phyloP scores from a whole-genome alignment of 2,888 invertebrate species.

The Drosophila pseudotalamancana region DNA sequence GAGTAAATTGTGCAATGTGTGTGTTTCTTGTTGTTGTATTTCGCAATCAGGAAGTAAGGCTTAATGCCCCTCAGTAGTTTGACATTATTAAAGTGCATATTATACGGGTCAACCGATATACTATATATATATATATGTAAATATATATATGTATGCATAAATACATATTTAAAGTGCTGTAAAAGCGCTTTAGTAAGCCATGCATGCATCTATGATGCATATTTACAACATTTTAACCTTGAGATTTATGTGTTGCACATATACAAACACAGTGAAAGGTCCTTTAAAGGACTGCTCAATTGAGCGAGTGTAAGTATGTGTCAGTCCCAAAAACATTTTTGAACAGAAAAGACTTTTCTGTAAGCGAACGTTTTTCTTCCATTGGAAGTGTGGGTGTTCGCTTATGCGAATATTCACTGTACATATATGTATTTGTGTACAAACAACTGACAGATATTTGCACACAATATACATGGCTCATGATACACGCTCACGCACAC shows the following conservation, averaged over 20 bases:
- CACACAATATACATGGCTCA: constrained; percentile 30
- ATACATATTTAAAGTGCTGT: no score
- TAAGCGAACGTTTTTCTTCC: no score
- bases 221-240: constrained; percentile 71
- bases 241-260: constrained; percentile 60
- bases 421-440: constrained; percentile 5
- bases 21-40: background rate
- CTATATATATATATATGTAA: background rate
- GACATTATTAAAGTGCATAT: constrained; percentile 61
- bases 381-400: no score
- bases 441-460: constrained; percentile 50
- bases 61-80: constrained; percentile 53
- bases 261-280: no score
- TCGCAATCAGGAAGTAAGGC: constrained; percentile 40
- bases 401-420: background rate
- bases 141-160: no score
- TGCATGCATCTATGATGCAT: constrained; percentile 56
- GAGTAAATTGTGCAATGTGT: constrained; percentile 3
- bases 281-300: no score
- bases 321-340: no score
- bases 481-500: constrained; percentile 10
- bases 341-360: no score
- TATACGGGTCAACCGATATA: constrained; percentile 42
- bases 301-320: no score
- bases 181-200: constrained; percentile 50